Conservation (phyloP, 2,797 vertebrate species). For the Triplophysa yarkandensis region DNA sequence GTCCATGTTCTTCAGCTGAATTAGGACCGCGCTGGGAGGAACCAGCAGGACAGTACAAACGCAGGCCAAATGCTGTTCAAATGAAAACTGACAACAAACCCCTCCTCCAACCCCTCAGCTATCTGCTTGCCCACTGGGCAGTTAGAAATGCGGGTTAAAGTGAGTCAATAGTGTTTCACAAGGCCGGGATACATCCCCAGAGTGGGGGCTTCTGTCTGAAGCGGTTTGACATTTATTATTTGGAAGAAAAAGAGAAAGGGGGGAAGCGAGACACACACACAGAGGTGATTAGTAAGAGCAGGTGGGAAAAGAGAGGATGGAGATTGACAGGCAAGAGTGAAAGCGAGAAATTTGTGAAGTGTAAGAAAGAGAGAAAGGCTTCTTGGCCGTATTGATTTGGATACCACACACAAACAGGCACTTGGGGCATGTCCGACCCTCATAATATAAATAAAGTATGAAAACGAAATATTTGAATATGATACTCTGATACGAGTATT, state of each 20-base stretch:
- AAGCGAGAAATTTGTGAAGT: conserved; percentile 11
- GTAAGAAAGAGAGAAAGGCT: conserved; percentile 42
- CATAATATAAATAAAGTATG: conserved; percentile 30
- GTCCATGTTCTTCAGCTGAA: conserved; percentile 68
- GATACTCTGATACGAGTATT: conserved; percentile 14
- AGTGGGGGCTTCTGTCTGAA: conserved; percentile 80
- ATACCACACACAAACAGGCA: conserved; percentile 67
- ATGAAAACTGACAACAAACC: conserved; percentile 80
- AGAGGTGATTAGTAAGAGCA: neutral
- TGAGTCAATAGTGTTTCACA: conserved; percentile 87
- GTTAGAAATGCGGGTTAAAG: conserved; percentile 82
- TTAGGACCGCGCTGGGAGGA: conserved; percentile 70
- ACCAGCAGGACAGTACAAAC: conserved; percentile 50
- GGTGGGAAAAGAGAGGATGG: conserved; percentile 40
- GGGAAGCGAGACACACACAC: neutral
- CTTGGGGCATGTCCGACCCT: conserved; percentile 24
- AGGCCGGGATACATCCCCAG: conserved; percentile 81
- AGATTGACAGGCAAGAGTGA: conserved; percentile 34
- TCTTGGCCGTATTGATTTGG: conserved; percentile 82
- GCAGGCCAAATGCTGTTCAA: conserved; percentile 67
- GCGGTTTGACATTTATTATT: conserved; percentile 86
- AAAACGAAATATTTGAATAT: conserved; percentile 35
- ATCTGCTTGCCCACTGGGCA: conserved; percentile 54
- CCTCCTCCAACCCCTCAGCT: conserved; percentile 30
- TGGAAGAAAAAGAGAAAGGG: conserved; percentile 21